Evolutionary conservation across 2,797 vertebrate species (phyloP).

Genomic region (Bradypodion pumilum): DNA sequence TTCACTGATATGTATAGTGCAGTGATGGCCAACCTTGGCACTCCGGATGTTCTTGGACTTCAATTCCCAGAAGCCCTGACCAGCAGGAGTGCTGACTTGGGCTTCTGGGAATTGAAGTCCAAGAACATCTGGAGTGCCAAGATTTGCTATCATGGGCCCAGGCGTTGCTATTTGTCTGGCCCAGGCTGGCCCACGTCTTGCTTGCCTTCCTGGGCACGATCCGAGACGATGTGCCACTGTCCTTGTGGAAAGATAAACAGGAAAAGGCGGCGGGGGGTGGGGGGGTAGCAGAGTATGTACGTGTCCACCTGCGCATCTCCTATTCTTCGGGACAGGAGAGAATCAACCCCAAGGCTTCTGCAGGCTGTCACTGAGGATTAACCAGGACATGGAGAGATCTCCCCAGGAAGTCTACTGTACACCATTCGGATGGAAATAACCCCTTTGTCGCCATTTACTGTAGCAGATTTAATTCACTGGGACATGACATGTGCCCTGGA

Average conservation of each 20-base stretch:
- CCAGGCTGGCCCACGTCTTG: no score
- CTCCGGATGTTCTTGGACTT: no score
- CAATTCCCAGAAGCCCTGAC: no score
- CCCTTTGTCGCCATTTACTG: not conserved
- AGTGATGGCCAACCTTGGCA: no score
- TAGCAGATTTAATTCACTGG: slow-evolving; percentile 1
- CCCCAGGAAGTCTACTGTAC: not conserved
- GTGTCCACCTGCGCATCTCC: not conserved
- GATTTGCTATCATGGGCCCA: no score
- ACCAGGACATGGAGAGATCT: not conserved
- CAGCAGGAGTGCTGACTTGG: no score
- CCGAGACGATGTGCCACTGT: no score
- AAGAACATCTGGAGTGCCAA: no score
- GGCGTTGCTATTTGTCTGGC: no score
- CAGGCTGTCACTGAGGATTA: not conserved
- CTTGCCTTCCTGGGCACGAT: no score
- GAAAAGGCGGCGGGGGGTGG: no score
- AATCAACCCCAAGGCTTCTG: not conserved
- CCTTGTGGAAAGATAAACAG: not conserved
- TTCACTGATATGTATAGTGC: not conserved
- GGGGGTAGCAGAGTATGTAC: not conserved
- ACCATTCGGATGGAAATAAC: not conserved
- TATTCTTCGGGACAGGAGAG: not conserved
- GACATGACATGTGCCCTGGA: not conserved
- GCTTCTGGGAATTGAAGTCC: no score